phyloP scores from a whole-genome alignment of 2,888 invertebrate species.

The Cataglyphis rosenhaueri region DNA sequence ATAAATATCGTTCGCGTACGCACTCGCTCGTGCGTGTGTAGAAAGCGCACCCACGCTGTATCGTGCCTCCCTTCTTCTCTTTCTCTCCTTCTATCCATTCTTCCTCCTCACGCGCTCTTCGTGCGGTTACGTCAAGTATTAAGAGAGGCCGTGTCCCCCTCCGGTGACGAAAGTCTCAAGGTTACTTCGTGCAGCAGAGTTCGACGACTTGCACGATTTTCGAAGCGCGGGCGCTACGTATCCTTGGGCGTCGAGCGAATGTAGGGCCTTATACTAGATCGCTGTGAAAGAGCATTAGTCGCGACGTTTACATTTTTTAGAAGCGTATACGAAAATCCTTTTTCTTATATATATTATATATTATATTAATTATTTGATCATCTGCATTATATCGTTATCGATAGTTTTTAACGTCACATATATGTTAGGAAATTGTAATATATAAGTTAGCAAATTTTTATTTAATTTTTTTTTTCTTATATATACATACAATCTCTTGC shows the following conservation, averaged over 20 bases:
- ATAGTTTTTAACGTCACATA: not conserved
- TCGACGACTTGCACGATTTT: conserved; percentile 74
- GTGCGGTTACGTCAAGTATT: conserved; percentile 76
- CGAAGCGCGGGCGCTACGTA: conserved; percentile 46
- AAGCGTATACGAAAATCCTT: not conserved
- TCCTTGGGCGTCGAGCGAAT: conserved; percentile 17
- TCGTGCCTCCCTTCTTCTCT: conserved; percentile 13
- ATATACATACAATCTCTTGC: not conserved
- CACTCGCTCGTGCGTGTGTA: conserved; percentile 71
- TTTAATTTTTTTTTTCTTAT: not conserved
- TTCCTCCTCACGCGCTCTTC: conserved; percentile 52
- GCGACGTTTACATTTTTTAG: not conserved
- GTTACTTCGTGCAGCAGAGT: conserved; percentile 68
- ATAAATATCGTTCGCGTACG: conserved; percentile 63
- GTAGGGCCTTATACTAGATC: not conserved
- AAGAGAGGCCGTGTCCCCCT: conserved; percentile 68
- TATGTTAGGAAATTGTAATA: not conserved
- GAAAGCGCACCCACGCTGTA: conserved; percentile 66
- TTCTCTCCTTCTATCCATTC: conserved; percentile 12
- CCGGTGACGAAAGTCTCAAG: conserved; percentile 77
- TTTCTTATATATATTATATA: too few species aligned
- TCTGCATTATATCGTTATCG: not conserved
- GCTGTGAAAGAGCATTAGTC: not conserved
- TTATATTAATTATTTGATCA: not conserved
- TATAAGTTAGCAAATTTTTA: not conserved